Evolutionary conservation across 2,888 invertebrate species (phyloP).

Genomic region (Latrodectus elegans): DNA sequence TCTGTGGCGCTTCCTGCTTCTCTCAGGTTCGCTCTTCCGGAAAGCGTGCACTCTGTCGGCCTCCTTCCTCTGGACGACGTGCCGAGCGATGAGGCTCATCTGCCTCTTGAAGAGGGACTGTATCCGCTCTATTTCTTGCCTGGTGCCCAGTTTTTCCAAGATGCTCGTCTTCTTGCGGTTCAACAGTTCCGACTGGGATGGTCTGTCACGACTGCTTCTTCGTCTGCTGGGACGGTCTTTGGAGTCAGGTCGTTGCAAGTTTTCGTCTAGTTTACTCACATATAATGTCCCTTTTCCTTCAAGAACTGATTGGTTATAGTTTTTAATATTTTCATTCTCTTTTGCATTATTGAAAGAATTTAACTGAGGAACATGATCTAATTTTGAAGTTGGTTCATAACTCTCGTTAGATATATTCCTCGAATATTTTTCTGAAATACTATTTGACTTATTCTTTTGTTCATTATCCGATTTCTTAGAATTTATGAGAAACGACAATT

Average conservation of each 20-base stretch:
- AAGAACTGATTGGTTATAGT: not conserved
- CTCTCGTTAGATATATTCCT: not conserved
- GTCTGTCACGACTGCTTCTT: not conserved
- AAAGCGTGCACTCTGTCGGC: not conserved
- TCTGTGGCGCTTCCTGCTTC: not conserved
- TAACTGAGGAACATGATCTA: too few species aligned
- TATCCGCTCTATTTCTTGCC: constrained; percentile 29
- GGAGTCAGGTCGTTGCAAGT: not conserved
- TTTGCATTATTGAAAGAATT: not conserved
- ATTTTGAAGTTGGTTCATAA: not conserved
- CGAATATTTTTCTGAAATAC: not conserved
- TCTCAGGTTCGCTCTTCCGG: not conserved
- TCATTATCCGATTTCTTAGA: constrained; percentile 6
- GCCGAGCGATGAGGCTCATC: constrained; percentile 38
- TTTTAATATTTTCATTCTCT: not conserved
- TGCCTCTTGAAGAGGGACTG: constrained; percentile 41
- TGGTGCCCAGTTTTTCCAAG: not conserved
- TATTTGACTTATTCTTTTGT: not conserved
- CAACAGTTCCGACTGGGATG: not conserved
- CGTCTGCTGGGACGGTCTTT: not conserved
- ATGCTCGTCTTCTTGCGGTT: not conserved
- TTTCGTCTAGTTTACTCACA: not conserved
- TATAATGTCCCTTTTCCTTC: not conserved
- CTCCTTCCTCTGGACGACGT: constrained; percentile 25
- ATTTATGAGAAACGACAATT: constrained; percentile 15